Evolutionary conservation across 2,113 vertebrate genomes (phyloP), one percentile per base, ranked within the genome.

Genomic region (Miniopterus natalensis): DNA sequence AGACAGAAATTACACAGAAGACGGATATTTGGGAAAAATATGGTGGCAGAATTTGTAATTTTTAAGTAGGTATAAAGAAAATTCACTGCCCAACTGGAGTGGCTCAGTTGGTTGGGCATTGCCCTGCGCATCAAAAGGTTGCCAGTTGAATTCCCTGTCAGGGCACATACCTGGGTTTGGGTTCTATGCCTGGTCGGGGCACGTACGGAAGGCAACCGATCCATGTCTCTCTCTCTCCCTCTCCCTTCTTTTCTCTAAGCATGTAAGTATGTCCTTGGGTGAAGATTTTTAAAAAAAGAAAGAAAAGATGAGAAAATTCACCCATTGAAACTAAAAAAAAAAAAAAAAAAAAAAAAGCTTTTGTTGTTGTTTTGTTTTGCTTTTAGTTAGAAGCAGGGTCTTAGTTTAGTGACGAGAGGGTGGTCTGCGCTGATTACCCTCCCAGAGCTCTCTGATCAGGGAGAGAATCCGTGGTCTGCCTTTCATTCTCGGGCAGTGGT

Each of bases 1-100:
- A 98, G 98, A 98, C 63, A 98, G 98, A 98, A 98, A 98, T 98
- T 98, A 98, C 97, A 98, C 97, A 97, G 98, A 86, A 98, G 98
- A 98, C 97, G 97, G 97, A 91, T 92, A 0, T 92, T 97, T 92
- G 13, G 95, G 95, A 98, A 98, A 95, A 98, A 97, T 93, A 93
- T 66, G 95, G 96, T 70, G 92, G 97, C 84, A 80, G 91, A 97
- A 97, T 98, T 96, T 97, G 96, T 96, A 96, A 98, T 97, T 95
- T 97, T 98, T 89, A 92, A 95, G 88, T 88, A 66, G 59, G 89
- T 31, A 45, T 71, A 68, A 47, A 86, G 79, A 87, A 93, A 94
- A 92, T 70, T 51, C 57, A 61, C 61, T 75, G 0, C 11, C 63
- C 15, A 2, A 29, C 63, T 66, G 63, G 14, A n/a, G 63, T 8